Conservation (phyloP, 2,797 vertebrate genomes). For the Chaenodraco wilsoni region DNA sequence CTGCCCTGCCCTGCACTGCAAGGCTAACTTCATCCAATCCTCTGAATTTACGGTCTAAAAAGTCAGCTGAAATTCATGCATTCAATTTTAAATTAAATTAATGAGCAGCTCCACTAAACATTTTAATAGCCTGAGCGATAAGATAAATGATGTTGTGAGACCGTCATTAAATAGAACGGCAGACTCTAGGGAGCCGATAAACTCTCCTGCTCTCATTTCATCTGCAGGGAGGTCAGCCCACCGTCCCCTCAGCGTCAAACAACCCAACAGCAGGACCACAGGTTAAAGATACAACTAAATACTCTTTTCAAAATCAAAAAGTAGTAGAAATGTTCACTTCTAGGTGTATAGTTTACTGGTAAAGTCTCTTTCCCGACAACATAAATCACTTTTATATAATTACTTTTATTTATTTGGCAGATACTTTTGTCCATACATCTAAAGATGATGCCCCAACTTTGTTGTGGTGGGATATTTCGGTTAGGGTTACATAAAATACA, state of each 20-base stretch:
- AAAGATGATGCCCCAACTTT: too few species aligned
- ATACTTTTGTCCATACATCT: neutral
- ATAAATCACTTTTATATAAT: too few species aligned
- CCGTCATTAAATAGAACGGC: constrained; percentile 44
- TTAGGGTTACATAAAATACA: neutral
- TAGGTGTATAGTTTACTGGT: neutral
- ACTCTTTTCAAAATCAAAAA: neutral
- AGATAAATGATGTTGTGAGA: constrained; percentile 55
- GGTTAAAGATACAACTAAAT: neutral
- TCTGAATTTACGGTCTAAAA: constrained; percentile 26
- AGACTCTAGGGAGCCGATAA: constrained; percentile 40
- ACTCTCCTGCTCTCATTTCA: constrained; percentile 19
- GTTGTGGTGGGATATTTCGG: too few species aligned
- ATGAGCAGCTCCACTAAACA: constrained; percentile 50
- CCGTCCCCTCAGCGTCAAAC: constrained; percentile 1
- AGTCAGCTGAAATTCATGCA: constrained; percentile 47
- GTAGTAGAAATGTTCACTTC: neutral
- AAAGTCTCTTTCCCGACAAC: neutral
- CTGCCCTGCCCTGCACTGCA: neutral
- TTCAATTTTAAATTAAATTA: constrained; percentile 66
- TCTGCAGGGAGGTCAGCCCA: constrained; percentile 9
- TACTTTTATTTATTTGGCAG: neutral
- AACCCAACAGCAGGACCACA: neutral
- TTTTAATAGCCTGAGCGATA: constrained; percentile 61
- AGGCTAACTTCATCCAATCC: constrained; percentile 18